Evolutionary conservation across 2,113 vertebrate species (phyloP).

Genomic region (Turnix velox): DNA sequence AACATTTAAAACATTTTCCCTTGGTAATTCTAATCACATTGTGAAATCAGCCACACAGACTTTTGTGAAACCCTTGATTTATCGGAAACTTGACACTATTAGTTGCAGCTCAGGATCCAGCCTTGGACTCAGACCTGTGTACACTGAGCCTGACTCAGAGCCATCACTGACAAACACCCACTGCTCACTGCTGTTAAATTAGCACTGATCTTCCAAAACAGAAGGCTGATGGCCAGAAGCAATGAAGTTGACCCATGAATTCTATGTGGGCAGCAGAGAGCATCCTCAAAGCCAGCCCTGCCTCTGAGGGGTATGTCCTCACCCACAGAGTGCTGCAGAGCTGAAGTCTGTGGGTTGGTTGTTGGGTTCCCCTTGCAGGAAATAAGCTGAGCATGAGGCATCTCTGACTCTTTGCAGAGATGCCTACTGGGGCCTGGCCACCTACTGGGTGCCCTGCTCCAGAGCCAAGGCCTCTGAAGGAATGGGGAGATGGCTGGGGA

Average conservation of each 20-base stretch:
- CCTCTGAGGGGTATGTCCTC: neutral
- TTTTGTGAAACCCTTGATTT: slow-evolving; percentile 47
- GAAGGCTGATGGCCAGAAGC: neutral
- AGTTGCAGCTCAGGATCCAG: neutral
- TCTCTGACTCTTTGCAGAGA: neutral
- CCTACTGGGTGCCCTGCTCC: neutral
- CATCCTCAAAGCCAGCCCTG: neutral
- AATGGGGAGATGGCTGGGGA: fast-evolving
- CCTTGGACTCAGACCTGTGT: neutral
- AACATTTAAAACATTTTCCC: slow-evolving; percentile 41
- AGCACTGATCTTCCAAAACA: neutral
- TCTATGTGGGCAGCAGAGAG: neutral
- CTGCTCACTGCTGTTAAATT: fast-evolving
- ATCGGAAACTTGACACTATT: neutral
- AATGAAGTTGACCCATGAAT: neutral
- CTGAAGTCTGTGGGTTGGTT: neutral
- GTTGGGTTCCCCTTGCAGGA: neutral
- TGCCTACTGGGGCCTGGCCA: neutral
- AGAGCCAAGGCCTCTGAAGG: neutral
- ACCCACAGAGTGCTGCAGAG: fast-evolving
- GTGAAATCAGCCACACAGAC: slow-evolving; percentile 21
- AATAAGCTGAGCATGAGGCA: neutral
- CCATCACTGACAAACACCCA: neutral
- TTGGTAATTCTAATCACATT: slow-evolving; percentile 35
- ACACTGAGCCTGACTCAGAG: neutral